Conservation (phyloP, 2,888 invertebrate genomes). For the Caenorhabditis sinica region DNA sequence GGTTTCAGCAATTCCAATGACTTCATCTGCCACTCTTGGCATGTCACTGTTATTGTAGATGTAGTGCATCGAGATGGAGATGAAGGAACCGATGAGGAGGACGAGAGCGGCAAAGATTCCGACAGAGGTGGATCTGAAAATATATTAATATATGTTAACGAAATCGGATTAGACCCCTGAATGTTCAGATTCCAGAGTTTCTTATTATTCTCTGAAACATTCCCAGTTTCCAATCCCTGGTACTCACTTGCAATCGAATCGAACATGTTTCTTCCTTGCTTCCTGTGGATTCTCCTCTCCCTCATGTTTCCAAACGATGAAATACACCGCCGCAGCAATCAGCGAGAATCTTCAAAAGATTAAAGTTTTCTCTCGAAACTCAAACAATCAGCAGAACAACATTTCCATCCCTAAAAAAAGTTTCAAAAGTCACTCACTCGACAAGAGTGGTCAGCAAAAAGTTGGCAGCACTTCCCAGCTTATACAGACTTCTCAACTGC, state of each 20-base stretch:
- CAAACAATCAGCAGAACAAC: slow-evolving; percentile 2
- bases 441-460: slow-evolving; percentile 81
- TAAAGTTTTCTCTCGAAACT: neutral
- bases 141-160: too few species aligned
- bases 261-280: slow-evolving; percentile 74
- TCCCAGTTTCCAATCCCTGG: neutral
- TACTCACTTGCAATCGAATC: slow-evolving; percentile 80
- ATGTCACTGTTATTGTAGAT: slow-evolving; percentile 74
- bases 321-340: slow-evolving; percentile 82
- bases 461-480: slow-evolving; percentile 81
- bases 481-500: slow-evolving; percentile 65
- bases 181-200: too few species aligned
- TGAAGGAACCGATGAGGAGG: slow-evolving; percentile 78
- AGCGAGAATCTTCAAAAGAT: slow-evolving; percentile 72
- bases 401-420: neutral
- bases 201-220: too few species aligned
- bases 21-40: slow-evolving; percentile 71
- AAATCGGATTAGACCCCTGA: too few species aligned
- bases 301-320: slow-evolving; percentile 81
- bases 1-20: slow-evolving; percentile 79
- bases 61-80: slow-evolving; percentile 80
- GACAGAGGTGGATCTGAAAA: slow-evolving; percentile 76
- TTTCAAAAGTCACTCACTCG: too few species aligned
- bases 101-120: slow-evolving; percentile 81
- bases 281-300: slow-evolving; percentile 68